Conservation (phyloP, 2,888 invertebrate genomes). For the Trachelus tabidus region DNA sequence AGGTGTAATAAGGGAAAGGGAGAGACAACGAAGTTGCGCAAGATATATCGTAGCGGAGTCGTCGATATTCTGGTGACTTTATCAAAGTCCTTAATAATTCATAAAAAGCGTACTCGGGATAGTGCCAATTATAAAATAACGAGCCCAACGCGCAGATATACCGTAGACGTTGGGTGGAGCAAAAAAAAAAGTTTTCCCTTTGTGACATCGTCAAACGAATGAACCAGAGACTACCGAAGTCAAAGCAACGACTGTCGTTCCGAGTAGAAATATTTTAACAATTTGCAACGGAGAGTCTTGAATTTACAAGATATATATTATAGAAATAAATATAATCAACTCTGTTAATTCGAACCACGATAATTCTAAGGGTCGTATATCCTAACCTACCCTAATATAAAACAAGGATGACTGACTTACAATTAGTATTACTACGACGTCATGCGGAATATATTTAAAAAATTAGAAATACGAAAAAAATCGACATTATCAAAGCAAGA, state of each 20-base stretch:
- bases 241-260: slow-evolving; percentile 12
- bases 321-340: neutral
- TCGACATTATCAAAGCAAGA: too few species aligned
- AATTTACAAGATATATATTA: slow-evolving; percentile 7
- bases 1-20: too few species aligned
- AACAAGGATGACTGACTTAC: too few species aligned
- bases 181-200: slow-evolving; percentile 33
- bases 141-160: slow-evolving; percentile 33
- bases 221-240: neutral
- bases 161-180: neutral
- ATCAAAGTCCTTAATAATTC: slow-evolving; percentile 53
- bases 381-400: too few species aligned
- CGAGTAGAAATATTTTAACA: slow-evolving; percentile 34
- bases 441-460: too few species aligned
- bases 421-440: too few species aligned
- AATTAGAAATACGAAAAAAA: too few species aligned
- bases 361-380: too few species aligned
- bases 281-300: slow-evolving; percentile 28
- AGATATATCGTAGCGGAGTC: too few species aligned
- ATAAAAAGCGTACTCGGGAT: slow-evolving; percentile 47
- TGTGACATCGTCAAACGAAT: slow-evolving; percentile 35
- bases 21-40: too few species aligned
- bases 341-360: too few species aligned
- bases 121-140: slow-evolving; percentile 62
- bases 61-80: too few species aligned